Conservation (phyloP, 2,113 vertebrate genomes). For the Psephotus haematonotus region DNA sequence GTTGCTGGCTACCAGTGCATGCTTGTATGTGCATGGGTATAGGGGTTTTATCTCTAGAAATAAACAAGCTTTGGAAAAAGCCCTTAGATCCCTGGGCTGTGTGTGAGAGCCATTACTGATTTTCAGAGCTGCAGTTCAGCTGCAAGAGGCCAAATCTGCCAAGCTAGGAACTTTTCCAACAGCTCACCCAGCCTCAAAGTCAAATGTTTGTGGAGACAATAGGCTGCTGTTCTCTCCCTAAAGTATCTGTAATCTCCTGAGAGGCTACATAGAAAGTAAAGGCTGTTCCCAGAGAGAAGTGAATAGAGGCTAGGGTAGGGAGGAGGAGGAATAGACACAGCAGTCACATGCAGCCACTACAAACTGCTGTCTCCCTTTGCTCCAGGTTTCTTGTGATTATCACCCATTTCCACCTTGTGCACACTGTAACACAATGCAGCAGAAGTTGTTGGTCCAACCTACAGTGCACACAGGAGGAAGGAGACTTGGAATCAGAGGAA, state of each 20-base stretch:
- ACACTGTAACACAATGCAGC: neutral
- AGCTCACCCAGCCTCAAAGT: neutral
- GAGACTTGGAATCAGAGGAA: neutral
- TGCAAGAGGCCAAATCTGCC: neutral
- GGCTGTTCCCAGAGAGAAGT: neutral
- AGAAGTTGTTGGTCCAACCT: neutral
- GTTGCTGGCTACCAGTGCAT: neutral
- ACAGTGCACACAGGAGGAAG: neutral
- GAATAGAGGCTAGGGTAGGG: neutral
- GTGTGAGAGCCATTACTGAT: neutral
- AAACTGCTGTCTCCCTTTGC: neutral
- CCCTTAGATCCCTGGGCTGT: neutral
- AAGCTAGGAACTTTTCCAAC: neutral
- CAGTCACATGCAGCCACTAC: neutral
- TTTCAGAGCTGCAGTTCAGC: slow-evolving; percentile 15
- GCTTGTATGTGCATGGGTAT: neutral
- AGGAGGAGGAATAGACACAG: neutral
- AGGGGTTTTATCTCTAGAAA: neutral
- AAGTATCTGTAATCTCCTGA: slow-evolving; percentile 8
- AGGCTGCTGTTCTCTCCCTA: neutral
- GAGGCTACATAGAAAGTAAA: neutral
- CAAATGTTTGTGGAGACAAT: neutral
- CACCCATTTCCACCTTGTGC: neutral
- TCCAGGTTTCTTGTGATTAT: neutral
- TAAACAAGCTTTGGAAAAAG: neutral